Evolutionary conservation across 2,888 invertebrate genomes (phyloP).

Genomic region (Tachina lurida): DNA sequence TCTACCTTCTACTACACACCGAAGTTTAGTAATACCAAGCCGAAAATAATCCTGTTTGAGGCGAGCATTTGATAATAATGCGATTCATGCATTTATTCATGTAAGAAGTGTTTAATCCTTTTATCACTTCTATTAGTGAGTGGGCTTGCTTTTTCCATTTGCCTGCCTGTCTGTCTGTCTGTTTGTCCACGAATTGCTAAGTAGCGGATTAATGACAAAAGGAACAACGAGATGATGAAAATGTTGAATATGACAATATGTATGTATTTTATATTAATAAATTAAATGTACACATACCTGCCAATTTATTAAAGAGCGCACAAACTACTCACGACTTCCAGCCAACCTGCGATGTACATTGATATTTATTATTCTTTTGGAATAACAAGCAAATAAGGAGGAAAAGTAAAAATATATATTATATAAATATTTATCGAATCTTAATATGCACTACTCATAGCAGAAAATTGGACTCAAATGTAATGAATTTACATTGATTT

Average conservation of each 20-base stretch:
- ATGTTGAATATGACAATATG: conserved; percentile 53
- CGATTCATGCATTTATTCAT: conserved; percentile 49
- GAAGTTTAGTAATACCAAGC: conserved; percentile 1
- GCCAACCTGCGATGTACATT: not conserved
- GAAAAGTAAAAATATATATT: not conserved
- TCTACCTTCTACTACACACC: not conserved
- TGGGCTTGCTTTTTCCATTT: conserved; percentile 46
- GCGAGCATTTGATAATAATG: conserved; percentile 1
- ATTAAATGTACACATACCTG: not conserved
- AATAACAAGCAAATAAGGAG: not conserved
- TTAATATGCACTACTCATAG: not conserved
- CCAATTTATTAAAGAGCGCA: too few relatives aligned
- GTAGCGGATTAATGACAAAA: conserved; percentile 56
- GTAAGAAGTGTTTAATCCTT: conserved; percentile 78
- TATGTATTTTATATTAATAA: conserved; percentile 28
- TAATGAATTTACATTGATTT: too few relatives aligned
- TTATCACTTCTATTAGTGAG: conserved; percentile 75
- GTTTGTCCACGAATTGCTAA: conserved; percentile 59
- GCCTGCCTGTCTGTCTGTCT: conserved; percentile 44
- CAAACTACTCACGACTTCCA: conserved; percentile 16
- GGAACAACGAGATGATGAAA: conserved; percentile 31
- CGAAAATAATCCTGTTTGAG: not conserved
- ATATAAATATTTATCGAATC: not conserved
- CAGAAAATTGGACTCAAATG: too few relatives aligned
- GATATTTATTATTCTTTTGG: not conserved